A percentile compares a stretch with the other conserved stretches of the same genome.
Evolutionary conservation across 1,140 invertebrate species (phyloP).

Genomic region (Heliconius congener): DNA sequence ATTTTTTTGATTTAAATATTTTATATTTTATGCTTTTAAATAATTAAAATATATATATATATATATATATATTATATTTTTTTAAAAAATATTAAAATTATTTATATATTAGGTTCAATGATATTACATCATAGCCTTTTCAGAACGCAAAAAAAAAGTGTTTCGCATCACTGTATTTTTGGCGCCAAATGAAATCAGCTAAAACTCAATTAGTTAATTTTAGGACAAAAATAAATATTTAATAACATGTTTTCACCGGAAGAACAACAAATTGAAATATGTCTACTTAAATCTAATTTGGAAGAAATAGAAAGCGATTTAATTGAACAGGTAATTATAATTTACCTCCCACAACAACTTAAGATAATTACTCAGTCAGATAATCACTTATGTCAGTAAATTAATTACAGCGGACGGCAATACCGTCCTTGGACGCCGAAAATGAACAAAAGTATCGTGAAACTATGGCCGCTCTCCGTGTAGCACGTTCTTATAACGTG

Average conservation of each 20-base stretch:
- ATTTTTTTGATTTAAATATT: too few relatives aligned
- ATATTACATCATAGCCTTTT: background rate
- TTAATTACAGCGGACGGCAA: constrained; percentile 49
- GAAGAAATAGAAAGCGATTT: constrained; percentile 66
- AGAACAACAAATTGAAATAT: constrained; percentile 63
- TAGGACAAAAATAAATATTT: background rate
- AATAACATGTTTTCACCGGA: constrained; percentile 58
- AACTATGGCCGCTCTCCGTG: constrained; percentile 51
- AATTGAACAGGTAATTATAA: constrained; percentile 53
- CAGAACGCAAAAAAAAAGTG: background rate
- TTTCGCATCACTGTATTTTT: background rate
- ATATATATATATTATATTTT: background rate
- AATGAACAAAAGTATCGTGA: constrained; percentile 59
- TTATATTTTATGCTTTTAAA: too few relatives aligned
- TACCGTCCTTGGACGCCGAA: constrained; percentile 58
- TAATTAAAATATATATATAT: too few relatives aligned
- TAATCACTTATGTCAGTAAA: background rate
- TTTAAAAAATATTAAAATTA: background rate
- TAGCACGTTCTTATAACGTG: constrained; percentile 51
- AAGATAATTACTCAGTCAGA: background rate
- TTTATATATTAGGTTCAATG: background rate
- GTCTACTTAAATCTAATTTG: constrained; percentile 60
- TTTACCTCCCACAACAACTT: background rate
- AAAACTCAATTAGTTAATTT: background rate
- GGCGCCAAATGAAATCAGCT: background rate